Evolutionary conservation across 2,113 vertebrate genomes (phyloP).

Genomic region (Typhlomys cinereus): DNA sequence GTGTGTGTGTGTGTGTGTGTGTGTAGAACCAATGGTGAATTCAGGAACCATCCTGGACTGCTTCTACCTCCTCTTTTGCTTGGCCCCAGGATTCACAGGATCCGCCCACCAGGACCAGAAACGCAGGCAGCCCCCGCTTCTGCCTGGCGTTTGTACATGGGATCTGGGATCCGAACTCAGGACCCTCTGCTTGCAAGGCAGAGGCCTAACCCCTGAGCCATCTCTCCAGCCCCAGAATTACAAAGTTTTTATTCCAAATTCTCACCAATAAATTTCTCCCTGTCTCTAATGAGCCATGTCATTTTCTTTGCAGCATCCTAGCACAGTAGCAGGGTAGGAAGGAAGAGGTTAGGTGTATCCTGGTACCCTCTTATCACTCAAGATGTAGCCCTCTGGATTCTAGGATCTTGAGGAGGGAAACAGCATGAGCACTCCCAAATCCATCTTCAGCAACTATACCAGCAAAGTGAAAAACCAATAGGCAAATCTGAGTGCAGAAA

Average conservation of each 20-base stretch:
- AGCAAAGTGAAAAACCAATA: neutral
- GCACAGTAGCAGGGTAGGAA: neutral
- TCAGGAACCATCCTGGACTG: too few relatives aligned
- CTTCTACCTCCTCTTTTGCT: too few relatives aligned
- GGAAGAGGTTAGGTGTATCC: neutral
- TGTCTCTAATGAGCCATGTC: neutral
- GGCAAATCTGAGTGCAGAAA: neutral
- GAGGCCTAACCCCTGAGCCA: too few relatives aligned
- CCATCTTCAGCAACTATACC: neutral
- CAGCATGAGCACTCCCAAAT: neutral
- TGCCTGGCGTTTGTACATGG: too few relatives aligned
- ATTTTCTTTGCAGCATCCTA: neutral
- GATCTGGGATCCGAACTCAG: too few relatives aligned
- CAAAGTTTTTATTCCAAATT: conserved; percentile 11
- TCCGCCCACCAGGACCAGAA: too few relatives aligned
- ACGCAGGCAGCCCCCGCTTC: too few relatives aligned
- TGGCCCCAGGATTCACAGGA: too few relatives aligned
- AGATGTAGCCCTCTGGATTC: neutral
- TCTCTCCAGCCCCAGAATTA: too few relatives aligned
- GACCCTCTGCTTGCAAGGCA: too few relatives aligned
- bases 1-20: too few relatives aligned
- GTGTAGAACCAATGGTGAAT: too few relatives aligned
- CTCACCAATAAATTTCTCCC: neutral
- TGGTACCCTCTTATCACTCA: neutral
- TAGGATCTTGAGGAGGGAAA: neutral